Evolutionary conservation across 2,797 vertebrate genomes (phyloP).

Genomic region (Sebastes itinus): DNA sequence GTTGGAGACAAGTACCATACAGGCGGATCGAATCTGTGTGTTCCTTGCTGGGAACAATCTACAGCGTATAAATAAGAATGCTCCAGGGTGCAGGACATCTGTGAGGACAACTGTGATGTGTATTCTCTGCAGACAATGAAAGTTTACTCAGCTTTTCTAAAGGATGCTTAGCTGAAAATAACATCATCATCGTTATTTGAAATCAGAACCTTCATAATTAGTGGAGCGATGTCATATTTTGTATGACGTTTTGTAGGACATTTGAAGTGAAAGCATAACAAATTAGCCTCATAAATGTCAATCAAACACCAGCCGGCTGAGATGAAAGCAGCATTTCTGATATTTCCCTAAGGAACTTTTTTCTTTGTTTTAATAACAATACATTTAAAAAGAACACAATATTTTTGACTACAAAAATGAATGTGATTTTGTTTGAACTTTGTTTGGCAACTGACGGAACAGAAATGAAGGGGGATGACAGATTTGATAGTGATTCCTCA

Average conservation of each 20-base stretch:
- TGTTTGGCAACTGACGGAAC: not conserved
- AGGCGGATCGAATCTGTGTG: conserved; percentile 37
- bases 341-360: not conserved
- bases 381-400: not conserved
- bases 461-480: not conserved
- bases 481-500: not conserved
- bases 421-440: not conserved
- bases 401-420: not conserved
- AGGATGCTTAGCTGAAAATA: not conserved
- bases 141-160: conserved; percentile 8
- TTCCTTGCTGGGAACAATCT: conserved; percentile 27
- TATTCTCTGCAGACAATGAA: conserved; percentile 9
- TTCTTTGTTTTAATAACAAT: not conserved
- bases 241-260: not conserved
- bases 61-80: conserved; percentile 23
- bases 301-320: not conserved
- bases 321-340: not conserved
- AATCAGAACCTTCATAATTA: conserved; percentile 12
- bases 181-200: not conserved
- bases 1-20: conserved; percentile 49
- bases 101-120: conserved; percentile 28
- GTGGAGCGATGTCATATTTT: not conserved
- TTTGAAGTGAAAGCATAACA: not conserved
- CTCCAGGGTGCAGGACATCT: conserved; percentile 3
- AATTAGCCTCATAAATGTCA: not conserved